phyloP scores from a whole-genome alignment of 2,888 invertebrate species.

The Julus scanicus region DNA sequence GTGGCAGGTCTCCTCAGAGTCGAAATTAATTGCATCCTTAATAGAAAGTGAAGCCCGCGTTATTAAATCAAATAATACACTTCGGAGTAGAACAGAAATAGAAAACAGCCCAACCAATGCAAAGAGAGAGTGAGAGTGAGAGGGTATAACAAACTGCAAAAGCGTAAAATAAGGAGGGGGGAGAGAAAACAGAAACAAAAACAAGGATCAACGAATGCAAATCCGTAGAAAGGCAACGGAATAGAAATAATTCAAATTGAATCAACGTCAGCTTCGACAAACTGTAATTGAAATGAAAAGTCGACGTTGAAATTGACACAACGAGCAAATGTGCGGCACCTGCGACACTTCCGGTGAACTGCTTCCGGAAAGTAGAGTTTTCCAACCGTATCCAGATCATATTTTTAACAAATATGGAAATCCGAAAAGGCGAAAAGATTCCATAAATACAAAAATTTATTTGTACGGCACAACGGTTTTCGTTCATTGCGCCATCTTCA shows the following conservation, averaged over 20 bases:
- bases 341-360: too few species aligned
- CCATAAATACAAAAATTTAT: too few species aligned
- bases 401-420: too few species aligned
- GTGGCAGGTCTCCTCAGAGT: slow-evolving; percentile 25
- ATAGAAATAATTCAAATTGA: slow-evolving; percentile 3
- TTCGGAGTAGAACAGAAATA: background rate
- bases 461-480: too few species aligned
- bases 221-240: background rate
- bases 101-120: background rate
- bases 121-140: too few species aligned
- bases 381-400: too few species aligned
- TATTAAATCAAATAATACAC: slow-evolving; percentile 11
- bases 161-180: background rate
- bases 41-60: slow-evolving; percentile 25
- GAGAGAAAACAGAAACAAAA: background rate
- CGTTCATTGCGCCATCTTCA: too few species aligned
- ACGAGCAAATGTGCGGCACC: background rate
- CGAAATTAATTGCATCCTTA: slow-evolving; percentile 33
- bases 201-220: background rate
- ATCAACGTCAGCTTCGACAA: slow-evolving; percentile 33
- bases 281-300: background rate
- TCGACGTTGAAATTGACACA: background rate
- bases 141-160: background rate
- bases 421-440: too few species aligned
- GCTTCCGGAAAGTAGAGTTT: too few species aligned